Percentiles rank a stretch among this genome's conserved stretches.
Conservation (phyloP, 1,140 invertebrate species). For the Calliopsis andreniformis region DNA sequence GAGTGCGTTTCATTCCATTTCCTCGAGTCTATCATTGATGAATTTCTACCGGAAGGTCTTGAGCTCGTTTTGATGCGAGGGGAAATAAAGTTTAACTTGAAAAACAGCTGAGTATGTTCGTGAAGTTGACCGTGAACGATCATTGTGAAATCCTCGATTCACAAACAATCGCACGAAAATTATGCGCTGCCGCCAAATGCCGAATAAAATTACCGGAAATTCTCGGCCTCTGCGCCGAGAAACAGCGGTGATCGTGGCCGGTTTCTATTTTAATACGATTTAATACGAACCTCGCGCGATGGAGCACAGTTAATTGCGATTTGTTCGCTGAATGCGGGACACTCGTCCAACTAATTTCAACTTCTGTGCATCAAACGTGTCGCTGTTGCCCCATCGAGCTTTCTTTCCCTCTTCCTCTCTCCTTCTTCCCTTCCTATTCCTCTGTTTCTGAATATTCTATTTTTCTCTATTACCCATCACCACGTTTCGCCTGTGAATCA, state of each 20-base stretch:
- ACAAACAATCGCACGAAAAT: constrained; percentile 12
- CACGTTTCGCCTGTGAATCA: neutral
- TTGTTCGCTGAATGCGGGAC: constrained; percentile 58
- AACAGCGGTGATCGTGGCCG: constrained; percentile 15
- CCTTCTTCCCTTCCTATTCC: constrained; percentile 13
- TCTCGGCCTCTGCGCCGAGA: constrained; percentile 8
- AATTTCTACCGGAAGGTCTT: constrained; percentile 17
- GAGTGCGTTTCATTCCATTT: constrained; percentile 44
- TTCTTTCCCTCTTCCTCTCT: neutral
- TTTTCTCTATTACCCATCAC: neutral
- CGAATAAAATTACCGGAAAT: constrained; percentile 43
- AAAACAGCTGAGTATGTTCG: neutral
- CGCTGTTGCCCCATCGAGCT: constrained; percentile 13
- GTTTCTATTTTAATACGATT: constrained; percentile 58
- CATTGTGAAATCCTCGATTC: neutral
- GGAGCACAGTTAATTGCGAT: constrained; percentile 60
- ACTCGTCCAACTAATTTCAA: constrained; percentile 51
- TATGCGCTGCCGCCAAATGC: neutral
- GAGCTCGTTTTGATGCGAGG: constrained; percentile 15
- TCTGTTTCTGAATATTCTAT: constrained; percentile 33
- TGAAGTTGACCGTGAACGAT: neutral
- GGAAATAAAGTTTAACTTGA: neutral
- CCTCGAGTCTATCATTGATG: constrained; percentile 48
- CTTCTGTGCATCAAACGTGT: constrained; percentile 39
- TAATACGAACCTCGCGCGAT: constrained; percentile 41